Evolutionary conservation across 2,888 invertebrate genomes (phyloP).

Genomic region (Drosophila nigritarsus): DNA sequence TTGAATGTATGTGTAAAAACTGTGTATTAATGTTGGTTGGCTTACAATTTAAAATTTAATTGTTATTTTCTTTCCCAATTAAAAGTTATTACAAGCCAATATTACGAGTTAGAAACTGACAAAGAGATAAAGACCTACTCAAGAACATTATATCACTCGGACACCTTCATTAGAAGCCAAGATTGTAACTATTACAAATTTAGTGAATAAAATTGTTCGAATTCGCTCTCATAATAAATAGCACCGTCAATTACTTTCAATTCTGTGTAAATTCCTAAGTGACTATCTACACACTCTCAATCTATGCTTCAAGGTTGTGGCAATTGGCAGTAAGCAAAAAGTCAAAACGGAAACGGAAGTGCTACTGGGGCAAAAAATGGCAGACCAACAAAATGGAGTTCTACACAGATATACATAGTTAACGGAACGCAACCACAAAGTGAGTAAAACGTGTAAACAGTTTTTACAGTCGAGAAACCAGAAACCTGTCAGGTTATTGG

Average conservation of each 20-base stretch:
- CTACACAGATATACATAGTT: slow-evolving; percentile 35
- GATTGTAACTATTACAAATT: neutral
- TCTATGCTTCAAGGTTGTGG: neutral
- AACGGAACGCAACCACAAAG: slow-evolving; percentile 8
- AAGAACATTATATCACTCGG: neutral
- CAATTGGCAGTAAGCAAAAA: slow-evolving; percentile 11
- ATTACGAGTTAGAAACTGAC: neutral
- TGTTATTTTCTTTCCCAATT: neutral
- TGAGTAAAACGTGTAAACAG: slow-evolving; percentile 35
- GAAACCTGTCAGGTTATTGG: slow-evolving; percentile 19
- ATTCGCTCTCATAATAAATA: neutral
- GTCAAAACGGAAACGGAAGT: slow-evolving; percentile 41
- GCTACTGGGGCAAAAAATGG: slow-evolving; percentile 36
- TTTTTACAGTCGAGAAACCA: slow-evolving; percentile 30
- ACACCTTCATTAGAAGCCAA: neutral
- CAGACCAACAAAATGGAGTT: slow-evolving; percentile 35
- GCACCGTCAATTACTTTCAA: neutral
- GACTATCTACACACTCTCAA: neutral
- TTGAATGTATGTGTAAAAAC: neutral
- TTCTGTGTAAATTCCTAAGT: neutral
- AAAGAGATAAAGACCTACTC: neutral
- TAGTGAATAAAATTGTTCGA: neutral
- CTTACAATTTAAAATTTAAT: neutral
- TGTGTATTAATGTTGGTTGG: neutral
- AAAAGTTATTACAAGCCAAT: neutral